These are phyloP conservation scores for Iguana delicatissima DNA, from an alignment of 2,797 vertebrate species.

Conservation along the genomic window DNA sequence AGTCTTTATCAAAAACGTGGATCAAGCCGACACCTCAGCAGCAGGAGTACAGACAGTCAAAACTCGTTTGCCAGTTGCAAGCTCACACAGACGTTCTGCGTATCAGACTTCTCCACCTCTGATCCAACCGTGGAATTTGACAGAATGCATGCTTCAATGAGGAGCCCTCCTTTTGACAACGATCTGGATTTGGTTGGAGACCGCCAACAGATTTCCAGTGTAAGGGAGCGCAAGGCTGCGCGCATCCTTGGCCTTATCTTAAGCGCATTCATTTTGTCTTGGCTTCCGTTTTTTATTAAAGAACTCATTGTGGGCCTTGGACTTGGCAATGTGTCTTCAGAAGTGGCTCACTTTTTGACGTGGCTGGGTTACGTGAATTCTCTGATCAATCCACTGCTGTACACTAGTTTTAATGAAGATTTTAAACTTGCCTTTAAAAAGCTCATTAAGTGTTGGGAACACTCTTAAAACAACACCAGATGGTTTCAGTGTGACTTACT, in stretches of 20 bases:
- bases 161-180: conserved; percentile 80
- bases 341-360: conserved; percentile 87
- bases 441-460: conserved; percentile 85
- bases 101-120: conserved; percentile 85
- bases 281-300: conserved; percentile 93
- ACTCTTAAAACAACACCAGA: conserved; percentile 75
- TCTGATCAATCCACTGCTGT: conserved; percentile 91
- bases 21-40: conserved; percentile 89
- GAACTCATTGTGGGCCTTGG: conserved; percentile 88
- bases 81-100: conserved; percentile 85
- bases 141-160: conserved; percentile 75
- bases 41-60: conserved; percentile 86
- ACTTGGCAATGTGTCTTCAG: conserved; percentile 81
- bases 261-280: conserved; percentile 91
- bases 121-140: conserved; percentile 84
- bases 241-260: conserved; percentile 90
- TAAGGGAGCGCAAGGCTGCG: conserved; percentile 89
- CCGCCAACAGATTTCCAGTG: conserved; percentile 86
- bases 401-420: conserved; percentile 94
- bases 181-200: conserved; percentile 81
- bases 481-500: conserved; percentile 50
- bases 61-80: conserved; percentile 86
- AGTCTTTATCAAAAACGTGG: conserved; percentile 91
- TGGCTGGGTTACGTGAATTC: conserved; percentile 94
- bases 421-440: conserved; percentile 91